Conservation (phyloP, 2,888 invertebrate species). For the Ditula angustiorana region DNA sequence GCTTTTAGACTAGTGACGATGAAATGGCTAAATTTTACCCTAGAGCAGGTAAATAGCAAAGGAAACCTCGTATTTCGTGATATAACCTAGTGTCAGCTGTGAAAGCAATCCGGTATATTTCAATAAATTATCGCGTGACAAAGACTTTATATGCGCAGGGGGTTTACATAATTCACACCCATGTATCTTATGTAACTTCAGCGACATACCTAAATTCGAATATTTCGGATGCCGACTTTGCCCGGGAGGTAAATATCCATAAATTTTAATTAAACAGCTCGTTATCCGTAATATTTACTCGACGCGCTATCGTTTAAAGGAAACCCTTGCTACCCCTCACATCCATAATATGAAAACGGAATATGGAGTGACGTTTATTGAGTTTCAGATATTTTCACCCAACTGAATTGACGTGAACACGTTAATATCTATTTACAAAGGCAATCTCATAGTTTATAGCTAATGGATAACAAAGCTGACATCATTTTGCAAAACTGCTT, state of each 20-base stretch:
- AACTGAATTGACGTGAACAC: background rate
- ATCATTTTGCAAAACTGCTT: background rate
- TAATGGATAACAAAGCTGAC: background rate
- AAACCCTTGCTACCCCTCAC: constrained; percentile 14
- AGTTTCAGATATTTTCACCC: constrained; percentile 12
- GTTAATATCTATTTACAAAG: constrained; percentile 14
- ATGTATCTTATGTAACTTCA: constrained; percentile 1
- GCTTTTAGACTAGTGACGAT: background rate
- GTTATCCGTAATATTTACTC: constrained; percentile 36
- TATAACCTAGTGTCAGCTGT: background rate
- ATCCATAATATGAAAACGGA: constrained; percentile 24
- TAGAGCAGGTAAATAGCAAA: background rate
- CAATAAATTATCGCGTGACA: background rate
- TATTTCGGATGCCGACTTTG: constrained; percentile 17
- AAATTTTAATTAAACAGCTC: constrained; percentile 37
- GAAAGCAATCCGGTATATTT: background rate
- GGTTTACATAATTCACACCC: background rate
- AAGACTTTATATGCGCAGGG: background rate
- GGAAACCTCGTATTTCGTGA: background rate
- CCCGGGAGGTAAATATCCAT: constrained; percentile 13
- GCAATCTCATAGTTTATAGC: background rate
- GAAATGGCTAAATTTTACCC: background rate
- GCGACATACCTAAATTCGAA: constrained; percentile 9
- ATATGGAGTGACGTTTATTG: constrained; percentile 4
- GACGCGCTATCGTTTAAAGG: constrained; percentile 21